Evolutionary conservation across 37 sponge, comb jelly and placozoan genomes (phyloP), one percentile per base, ranked within the genome.

Genomic region (Ephydatia muelleri): DNA sequence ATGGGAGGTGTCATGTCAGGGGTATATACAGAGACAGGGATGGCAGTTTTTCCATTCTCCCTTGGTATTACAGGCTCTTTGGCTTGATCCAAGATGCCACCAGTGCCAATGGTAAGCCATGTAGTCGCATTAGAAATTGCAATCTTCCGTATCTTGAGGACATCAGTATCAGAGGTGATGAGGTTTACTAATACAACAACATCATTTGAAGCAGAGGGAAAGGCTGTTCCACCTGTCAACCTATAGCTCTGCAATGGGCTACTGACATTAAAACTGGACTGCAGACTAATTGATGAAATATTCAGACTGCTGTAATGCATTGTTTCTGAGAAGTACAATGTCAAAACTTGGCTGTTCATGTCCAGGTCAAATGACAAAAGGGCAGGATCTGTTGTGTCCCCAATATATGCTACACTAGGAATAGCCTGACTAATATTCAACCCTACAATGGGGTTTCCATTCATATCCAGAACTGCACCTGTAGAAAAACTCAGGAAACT

Each of bases 301-400:
- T 91, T 87, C 25, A 96, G 77, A 23, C 91, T 75, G 64, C 70
- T 74, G 48, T 86, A 87, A 65, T 96, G 88, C 5, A 96, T 90
- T 37, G 94, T 96, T 81, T 96, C 97, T 72, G 76, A 80, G 80
- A 96, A 96, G 64, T 91, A 76, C 2, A 96, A 83, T 21, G 85
- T 88, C 48, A 96, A 80, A 0, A 39, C 38, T 33, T 83, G 94
- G 31, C 68, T 82, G 77, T 85, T 83, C 88, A 94, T 89, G 73
- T 96, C 88, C 16, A 96, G 72, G 39, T 94, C 94, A 88, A 94
- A 96, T 19, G 83, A 38, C 47, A 86, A 2, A 32, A 96, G 77
- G 0, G 35, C 38, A 21, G 97, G 97, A 6, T 81, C 64, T 3
- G 84, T 96, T 23, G 78, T 87, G 72, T 95, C 95, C 57, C 81